Evolutionary conservation across 2,113 vertebrate species (phyloP), one percentile per base, ranked within the genome.

Genomic region (Axis porcinus): DNA sequence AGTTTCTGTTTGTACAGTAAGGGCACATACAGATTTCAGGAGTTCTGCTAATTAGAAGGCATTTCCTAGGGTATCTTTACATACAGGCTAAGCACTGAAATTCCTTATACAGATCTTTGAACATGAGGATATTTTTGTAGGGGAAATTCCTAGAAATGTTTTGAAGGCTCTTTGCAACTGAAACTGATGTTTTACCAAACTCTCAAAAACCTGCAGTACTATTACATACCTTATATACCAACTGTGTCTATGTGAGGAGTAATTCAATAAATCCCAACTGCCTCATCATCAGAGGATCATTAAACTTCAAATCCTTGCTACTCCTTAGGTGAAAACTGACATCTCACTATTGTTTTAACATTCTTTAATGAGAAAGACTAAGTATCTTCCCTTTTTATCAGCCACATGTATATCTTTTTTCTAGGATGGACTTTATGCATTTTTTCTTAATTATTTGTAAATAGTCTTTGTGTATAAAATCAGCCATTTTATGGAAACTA

Each of bases 1-100:
- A 97, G 60, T 95, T 98, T 98, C 55, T 13, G 74, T 91, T 78
- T 99, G 98, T 1, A 97, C 28, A 70, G 98, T 97, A 83, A 97
- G 94, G 25, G 95, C 0, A 84, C 97, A 81, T 10, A 36, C 3
- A 25, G 94, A 40, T 76, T 92, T 97, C 40, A 62, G 70, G 43
- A 76, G 89, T 28, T 98, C 98, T 85, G 85, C 86, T 86, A 96
- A 50, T 90, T 55, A 85, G 84, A 90, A 30, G 86, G 12, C 28
- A 76, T 74, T 93, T 98, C 98, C 94, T 98, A 85, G 89, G 64
- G 50, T 23, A 76, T 36, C 91, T 95, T 89, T 50, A 93, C n/a
- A 52, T 19, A 58, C 3, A 79, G 45, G 81, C 9, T 30, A 82
- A 94, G 33, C 21, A 82, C 16, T 43, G 25, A 62, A 60, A 85